phyloP scores from a whole-genome alignment of 35 echinoderm and acorn worm species.

The Diadema setosum region DNA sequence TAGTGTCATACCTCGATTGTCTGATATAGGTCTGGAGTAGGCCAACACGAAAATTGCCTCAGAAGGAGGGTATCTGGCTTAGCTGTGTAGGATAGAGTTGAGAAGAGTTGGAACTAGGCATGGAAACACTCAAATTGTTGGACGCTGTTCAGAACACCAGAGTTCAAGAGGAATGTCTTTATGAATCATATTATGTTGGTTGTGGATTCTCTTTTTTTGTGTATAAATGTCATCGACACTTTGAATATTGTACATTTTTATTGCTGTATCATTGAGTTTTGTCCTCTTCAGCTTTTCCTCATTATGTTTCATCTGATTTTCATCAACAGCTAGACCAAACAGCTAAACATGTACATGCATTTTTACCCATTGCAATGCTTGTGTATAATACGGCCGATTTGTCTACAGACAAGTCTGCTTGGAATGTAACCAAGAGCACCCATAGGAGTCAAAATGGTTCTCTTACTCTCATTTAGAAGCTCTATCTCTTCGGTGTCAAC shows the following conservation, averaged over 20 bases:
- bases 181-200: no score
- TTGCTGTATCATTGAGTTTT: neutral
- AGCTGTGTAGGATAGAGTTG: no score
- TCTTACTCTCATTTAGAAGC: no score
- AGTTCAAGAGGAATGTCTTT: no score
- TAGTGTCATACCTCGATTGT: neutral
- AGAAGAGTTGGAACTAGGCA: neutral
- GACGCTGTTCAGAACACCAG: neutral
- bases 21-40: neutral
- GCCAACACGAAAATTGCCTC: neutral
- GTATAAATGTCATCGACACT: neutral
- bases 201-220: neutral
- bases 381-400: neutral
- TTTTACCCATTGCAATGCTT: neutral
- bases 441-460: no score
- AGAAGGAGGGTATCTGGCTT: neutral
- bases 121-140: neutral
- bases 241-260: neutral
- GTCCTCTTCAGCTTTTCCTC: neutral
- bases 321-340: neutral
- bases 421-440: no score
- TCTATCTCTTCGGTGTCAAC: no score
- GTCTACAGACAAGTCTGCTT: no score
- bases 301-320: neutral
- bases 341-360: neutral